Conservation (phyloP, 2,113 vertebrate species). For the Sitta europaea region DNA sequence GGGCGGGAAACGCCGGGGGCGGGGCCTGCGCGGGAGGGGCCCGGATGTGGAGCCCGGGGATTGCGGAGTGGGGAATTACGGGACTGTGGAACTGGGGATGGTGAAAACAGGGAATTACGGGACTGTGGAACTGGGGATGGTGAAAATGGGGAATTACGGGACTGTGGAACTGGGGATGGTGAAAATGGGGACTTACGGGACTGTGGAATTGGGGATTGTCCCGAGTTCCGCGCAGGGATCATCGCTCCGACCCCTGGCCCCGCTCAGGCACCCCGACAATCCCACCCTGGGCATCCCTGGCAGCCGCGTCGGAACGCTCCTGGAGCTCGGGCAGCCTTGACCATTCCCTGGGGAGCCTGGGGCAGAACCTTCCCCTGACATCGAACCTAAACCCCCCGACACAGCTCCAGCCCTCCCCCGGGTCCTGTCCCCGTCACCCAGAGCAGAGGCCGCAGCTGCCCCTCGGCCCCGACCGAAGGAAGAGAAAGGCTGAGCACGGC, state of each 20-base stretch:
- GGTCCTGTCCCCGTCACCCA: not conserved
- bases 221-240: not conserved
- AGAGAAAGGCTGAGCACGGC: not conserved
- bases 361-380: not conserved
- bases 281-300: not conserved
- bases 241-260: fast-evolving
- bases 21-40: not conserved
- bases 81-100: fast-evolving
- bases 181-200: too few relatives aligned
- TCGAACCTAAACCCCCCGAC: fast-evolving
- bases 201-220: too few relatives aligned
- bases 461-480: not conserved
- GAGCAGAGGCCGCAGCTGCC: not conserved
- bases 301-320: fast-evolving
- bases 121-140: too few relatives aligned
- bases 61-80: fast-evolving
- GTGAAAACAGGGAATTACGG: not conserved
- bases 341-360: not conserved
- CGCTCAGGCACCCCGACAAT: not conserved
- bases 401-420: not conserved
- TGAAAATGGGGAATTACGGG: too few relatives aligned
- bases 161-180: too few relatives aligned
- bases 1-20: not conserved
- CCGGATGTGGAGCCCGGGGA: not conserved
- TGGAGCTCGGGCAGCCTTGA: not conserved